Evolutionary conservation across 2,113 vertebrate species (phyloP).

Genomic region (Prionailurus viverrinus): DNA sequence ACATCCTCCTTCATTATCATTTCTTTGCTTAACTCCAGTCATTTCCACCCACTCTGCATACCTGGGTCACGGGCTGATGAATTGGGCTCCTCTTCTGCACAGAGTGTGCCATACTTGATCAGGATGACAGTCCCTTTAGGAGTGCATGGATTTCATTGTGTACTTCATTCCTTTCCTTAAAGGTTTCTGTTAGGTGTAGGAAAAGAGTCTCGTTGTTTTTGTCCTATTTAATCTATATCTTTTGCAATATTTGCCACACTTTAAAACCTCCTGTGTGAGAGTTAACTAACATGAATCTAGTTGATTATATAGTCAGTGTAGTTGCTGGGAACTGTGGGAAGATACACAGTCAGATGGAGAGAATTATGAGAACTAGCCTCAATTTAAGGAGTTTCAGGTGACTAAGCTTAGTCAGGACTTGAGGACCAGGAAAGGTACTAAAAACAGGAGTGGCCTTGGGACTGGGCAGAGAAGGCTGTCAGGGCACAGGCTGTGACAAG

Average conservation of each 20-base stretch:
- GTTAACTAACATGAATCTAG: background rate
- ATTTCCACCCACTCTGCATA: background rate
- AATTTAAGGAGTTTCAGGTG: background rate
- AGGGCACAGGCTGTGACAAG: background rate
- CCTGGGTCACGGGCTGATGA: background rate
- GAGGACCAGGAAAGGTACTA: background rate
- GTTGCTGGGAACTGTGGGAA: background rate
- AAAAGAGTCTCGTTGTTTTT: background rate
- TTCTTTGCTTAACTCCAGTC: slow-evolving; percentile 19
- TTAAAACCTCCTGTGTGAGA: slow-evolving; percentile 4
- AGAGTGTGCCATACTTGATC: background rate
- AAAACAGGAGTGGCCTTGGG: background rate
- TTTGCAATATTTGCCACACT: slow-evolving; percentile 24
- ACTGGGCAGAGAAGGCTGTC: background rate
- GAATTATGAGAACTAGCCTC: background rate
- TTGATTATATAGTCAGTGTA: background rate
- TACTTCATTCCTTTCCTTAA: slow-evolving; percentile 19
- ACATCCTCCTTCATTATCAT: background rate
- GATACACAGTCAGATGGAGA: background rate
- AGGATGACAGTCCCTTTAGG: background rate
- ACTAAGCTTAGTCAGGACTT: background rate
- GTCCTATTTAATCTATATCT: slow-evolving; percentile 8
- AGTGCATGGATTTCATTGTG: slow-evolving; percentile 5
- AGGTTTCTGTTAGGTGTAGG: background rate
- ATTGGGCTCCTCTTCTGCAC: background rate